phyloP scores from a whole-genome alignment of 2,113 vertebrate genomes.

The Cranoglanis bouderius region DNA sequence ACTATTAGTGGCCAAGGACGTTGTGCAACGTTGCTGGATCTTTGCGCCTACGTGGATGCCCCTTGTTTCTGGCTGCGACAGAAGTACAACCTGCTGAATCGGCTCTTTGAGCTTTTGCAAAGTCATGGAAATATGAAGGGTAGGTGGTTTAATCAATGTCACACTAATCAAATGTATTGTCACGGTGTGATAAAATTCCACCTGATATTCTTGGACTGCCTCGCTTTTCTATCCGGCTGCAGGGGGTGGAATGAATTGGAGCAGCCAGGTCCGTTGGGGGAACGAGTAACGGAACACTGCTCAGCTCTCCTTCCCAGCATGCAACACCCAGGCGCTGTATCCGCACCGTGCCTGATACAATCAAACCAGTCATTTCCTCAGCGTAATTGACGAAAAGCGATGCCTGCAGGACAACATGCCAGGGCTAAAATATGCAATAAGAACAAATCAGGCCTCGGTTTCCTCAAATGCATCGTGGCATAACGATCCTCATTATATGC shows the following conservation, averaged over 20 bases:
- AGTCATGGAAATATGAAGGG: conserved; percentile 61
- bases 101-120: conserved; percentile 60
- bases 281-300: conserved; percentile 15
- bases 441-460: conserved; percentile 16
- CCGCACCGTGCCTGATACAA: conserved; percentile 39
- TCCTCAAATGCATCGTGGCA: conserved; percentile 14
- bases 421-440: conserved; percentile 42
- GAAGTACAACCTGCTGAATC: conserved; percentile 57
- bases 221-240: neutral
- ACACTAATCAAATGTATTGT: conserved; percentile 65
- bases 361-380: conserved; percentile 48
- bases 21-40: conserved; percentile 7
- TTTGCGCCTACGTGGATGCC: neutral
- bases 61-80: conserved; percentile 32
- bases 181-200: conserved; percentile 60
- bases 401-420: conserved; percentile 28
- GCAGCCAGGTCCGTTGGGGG: conserved; percentile 15
- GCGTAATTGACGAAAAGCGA: conserved; percentile 46
- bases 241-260: conserved; percentile 31
- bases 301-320: conserved; percentile 20
- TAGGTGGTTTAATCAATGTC: conserved; percentile 67
- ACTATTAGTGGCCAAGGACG: conserved; percentile 7
- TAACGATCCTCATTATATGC: conserved; percentile 34
- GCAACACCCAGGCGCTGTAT: conserved; percentile 29
- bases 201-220: conserved; percentile 58